These are phyloP conservation scores for Apodemia mormo DNA, from an alignment of 2,888 invertebrate genomes.

Conservation along the genomic window DNA sequence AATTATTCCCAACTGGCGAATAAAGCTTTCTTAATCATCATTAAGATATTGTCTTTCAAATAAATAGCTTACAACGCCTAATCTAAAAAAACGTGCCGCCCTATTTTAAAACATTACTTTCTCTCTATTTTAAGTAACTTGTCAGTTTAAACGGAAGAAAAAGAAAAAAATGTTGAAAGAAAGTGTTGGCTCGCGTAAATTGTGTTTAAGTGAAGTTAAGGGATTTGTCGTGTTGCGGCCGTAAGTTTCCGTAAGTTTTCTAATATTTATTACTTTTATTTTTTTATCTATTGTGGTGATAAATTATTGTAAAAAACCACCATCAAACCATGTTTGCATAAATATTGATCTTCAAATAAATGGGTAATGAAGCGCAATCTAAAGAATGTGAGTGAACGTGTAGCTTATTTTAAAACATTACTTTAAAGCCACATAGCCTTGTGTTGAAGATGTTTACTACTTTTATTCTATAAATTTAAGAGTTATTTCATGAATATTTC, in stretches of 20 bases:
- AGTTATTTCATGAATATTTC: too few relatives aligned
- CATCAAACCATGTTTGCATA: too few relatives aligned
- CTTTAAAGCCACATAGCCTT: too few relatives aligned
- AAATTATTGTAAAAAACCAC: too few relatives aligned
- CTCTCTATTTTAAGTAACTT: slow-evolving; percentile 29
- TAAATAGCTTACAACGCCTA: background rate
- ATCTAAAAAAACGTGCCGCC: background rate
- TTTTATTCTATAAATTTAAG: too few relatives aligned
- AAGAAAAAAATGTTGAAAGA: slow-evolving; percentile 40
- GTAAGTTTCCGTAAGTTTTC: slow-evolving; percentile 60
- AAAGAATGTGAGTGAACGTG: too few relatives aligned
- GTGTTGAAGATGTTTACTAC: too few relatives aligned
- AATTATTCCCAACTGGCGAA: slow-evolving; percentile 1
- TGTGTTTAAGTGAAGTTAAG: slow-evolving; percentile 60
- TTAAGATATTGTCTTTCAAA: slow-evolving; percentile 16
- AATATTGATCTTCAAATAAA: too few relatives aligned
- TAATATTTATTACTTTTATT: slow-evolving; percentile 47
- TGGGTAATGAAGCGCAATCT: too few relatives aligned
- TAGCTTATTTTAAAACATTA: too few relatives aligned
- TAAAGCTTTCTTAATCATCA: slow-evolving; percentile 5
- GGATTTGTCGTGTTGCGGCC: slow-evolving; percentile 76
- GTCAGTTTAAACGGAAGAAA: slow-evolving; percentile 29
- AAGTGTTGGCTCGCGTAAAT: slow-evolving; percentile 45
- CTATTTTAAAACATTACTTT: slow-evolving; percentile 23
- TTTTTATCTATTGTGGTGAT: too few relatives aligned